Base-by-base conservation (phyloP, 2,888 invertebrate species). In the Cantharis rufa region DNA sequence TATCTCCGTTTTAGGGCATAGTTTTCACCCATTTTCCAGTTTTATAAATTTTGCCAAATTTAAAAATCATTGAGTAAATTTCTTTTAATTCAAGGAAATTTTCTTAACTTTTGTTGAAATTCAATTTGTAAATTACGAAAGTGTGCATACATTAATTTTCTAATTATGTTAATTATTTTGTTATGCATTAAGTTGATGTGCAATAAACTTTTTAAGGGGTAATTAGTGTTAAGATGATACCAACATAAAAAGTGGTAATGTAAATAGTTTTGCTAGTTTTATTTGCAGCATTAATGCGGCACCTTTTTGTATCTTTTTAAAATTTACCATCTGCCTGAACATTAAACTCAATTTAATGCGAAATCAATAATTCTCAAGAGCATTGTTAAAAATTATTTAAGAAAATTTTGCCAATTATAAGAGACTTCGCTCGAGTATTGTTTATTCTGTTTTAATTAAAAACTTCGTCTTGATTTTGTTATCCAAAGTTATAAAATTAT, bases 371-470 rank as follows among this genome's bases (percentile, higher is more conserved):
- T 21, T n/a, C 16, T 21, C 18, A 66, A 66, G 64, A n/a, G 24
- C 64, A 24, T 66, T 24, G 64, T 66, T 66, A 66, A 66, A 66
- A 66, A 66, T n/a, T 66, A n/a, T 66, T 21, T 21, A 21, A 13
- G n/a, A 9, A 66, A 66, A 66, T 66, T 66, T 18, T 66, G 24
- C 21, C 18, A 66, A 66, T 21, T 66, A 16, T 16, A 72, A 66
- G 28, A 66, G 16, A 32, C 63, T 15, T 62, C 70, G 7, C 13
- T 63, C 48, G 63, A 16, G 62, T 69, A 66, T 70, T 63, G 13
- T 48, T 48, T 48, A 48, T 48, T 72, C 27, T 71, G 68, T 68
- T 73, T 77, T 74, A 77, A 77, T 77, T 77, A 77, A 77, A 71
- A 64, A 64, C 24, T 66, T 24, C 13, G 62, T 13, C 21, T 10